Evolutionary conservation across 2,888 invertebrate species (phyloP).

Genomic region (Hydrotaea diabolus): DNA sequence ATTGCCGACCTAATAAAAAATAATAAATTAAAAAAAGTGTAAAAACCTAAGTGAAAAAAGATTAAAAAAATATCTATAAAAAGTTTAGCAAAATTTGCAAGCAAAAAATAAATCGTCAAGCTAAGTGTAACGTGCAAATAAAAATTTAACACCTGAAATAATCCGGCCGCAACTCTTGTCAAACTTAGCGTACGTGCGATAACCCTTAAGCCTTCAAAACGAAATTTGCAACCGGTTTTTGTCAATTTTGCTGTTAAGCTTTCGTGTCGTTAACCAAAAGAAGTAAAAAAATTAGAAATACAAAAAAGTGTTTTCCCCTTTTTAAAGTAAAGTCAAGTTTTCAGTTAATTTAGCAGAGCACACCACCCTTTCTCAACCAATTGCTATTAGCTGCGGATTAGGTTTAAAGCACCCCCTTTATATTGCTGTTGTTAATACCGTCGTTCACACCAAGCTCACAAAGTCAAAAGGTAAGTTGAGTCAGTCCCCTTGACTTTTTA

Average conservation of each 20-base stretch:
- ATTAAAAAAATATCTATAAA: not conserved
- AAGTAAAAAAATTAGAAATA: not conserved
- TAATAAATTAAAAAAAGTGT: not conserved
- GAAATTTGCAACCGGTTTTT: no score
- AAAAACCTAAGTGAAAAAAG: not conserved
- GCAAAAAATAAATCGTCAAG: no score
- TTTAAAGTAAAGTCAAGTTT: no score
- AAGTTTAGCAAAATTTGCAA: not conserved
- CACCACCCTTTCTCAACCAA: not conserved
- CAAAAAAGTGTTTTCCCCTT: no score
- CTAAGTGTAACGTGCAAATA: not conserved
- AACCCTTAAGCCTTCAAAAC: not conserved
- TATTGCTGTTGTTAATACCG: not conserved
- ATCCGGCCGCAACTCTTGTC: not conserved
- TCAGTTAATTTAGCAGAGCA: no score
- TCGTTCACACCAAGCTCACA: no score
- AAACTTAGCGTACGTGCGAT: not conserved
- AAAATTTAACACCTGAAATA: no score
- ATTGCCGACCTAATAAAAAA: slow-evolving; percentile 8
- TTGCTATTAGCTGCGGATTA: not conserved
- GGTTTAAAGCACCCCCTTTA: not conserved
- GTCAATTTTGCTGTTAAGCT: no score
- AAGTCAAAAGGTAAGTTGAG: not conserved
- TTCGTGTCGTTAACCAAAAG: no score
- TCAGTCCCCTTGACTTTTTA: not conserved